Evolutionary conservation across 2,888 invertebrate genomes (phyloP), one percentile per base, ranked within the genome.

Genomic region (Alsophila aescularia): DNA sequence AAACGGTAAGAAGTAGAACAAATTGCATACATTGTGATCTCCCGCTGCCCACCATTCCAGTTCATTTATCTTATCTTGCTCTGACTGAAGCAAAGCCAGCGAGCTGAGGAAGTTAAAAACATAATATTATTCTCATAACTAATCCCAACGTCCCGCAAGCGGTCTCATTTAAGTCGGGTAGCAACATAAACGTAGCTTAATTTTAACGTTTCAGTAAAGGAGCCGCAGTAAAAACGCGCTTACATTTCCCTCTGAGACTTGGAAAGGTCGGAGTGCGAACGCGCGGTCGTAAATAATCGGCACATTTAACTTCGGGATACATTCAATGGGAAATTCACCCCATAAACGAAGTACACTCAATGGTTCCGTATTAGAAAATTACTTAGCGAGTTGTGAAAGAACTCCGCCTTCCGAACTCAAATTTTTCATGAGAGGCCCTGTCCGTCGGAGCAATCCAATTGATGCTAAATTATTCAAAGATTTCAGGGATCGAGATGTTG

Each of bases 221-320:
- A 74, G 67, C 70, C 63, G 69, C 64, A 76, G 73, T 79, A 76
- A 79, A 81, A 77, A 70, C 54, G 59, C 66, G 66, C 72, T 75
- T 72, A 70, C 69, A 69, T 75, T 78, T 73, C 74, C 75, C 72
- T 75, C 58, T 61, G 70, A 73, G 72, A 66, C 62, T 67, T 63
- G 55, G 56, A 68, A 73, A 72, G 70, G 74, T 71, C 70, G 67
- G 69, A 70, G 66, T 63, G 64, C 60, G 69, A 72, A 70, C 72
- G 70, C 70, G 67, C 72, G 72, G 73, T 75, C 77, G 77, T 83
- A 82, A 83, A 81, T 81, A 81, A 81, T 81, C 78, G 75, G 69
- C 75, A 78, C 81, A 77, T 77, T 80, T 77, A 78, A 75, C 75
- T 76, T 70, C 67, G 72, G 75, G 72, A 71, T 75, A 71, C 68